These are phyloP conservation scores for Aurelia sp. DNA, from an alignment of 30 jellyfish, hydroid and myxozoan species.

Conservation along the genomic window DNA sequence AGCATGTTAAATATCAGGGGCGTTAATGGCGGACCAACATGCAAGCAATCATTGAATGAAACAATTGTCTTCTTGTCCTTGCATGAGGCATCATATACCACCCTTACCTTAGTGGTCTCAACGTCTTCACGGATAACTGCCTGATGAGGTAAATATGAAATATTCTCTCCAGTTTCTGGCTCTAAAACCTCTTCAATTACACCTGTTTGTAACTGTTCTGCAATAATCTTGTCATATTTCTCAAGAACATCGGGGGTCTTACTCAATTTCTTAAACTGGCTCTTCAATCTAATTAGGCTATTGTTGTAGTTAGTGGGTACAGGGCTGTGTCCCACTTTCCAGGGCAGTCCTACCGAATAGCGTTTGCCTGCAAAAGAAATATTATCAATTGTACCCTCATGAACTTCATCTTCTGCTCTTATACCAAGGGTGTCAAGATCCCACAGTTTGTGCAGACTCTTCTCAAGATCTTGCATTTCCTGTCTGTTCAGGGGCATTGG, in stretches of 20 bases:
- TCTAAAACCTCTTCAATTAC: conserved; percentile 32
- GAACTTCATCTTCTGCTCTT: conserved; percentile 52
- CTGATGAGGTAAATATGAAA: conserved; percentile 60
- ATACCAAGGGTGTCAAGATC: conserved; percentile 64
- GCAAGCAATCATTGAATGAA: conserved; percentile 41
- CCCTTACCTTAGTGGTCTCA: conserved; percentile 57
- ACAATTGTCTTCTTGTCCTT: background rate
- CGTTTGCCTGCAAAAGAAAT: conserved; percentile 55
- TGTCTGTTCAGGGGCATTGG: background rate
- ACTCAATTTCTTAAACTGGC: conserved; percentile 18
- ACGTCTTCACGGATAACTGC: conserved; percentile 30
- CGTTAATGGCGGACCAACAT: conserved; percentile 25
- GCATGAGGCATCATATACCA: conserved; percentile 28
- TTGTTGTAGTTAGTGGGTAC: conserved; percentile 19
- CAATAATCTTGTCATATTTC: conserved; percentile 10
- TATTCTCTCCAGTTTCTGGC: conserved; percentile 13
- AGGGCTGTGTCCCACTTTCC: conserved; percentile 74
- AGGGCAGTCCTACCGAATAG: conserved; percentile 59
- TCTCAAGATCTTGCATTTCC: conserved; percentile 20
- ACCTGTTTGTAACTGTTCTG: conserved; percentile 30
- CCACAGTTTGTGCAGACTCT: conserved; percentile 43
- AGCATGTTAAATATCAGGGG: conserved; percentile 29
- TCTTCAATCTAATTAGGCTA: conserved; percentile 21
- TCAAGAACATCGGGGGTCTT: conserved; percentile 37
- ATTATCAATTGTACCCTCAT: conserved; percentile 39